Conservation (phyloP, 1,140 invertebrate species). For the Heliothis subflexa region DNA sequence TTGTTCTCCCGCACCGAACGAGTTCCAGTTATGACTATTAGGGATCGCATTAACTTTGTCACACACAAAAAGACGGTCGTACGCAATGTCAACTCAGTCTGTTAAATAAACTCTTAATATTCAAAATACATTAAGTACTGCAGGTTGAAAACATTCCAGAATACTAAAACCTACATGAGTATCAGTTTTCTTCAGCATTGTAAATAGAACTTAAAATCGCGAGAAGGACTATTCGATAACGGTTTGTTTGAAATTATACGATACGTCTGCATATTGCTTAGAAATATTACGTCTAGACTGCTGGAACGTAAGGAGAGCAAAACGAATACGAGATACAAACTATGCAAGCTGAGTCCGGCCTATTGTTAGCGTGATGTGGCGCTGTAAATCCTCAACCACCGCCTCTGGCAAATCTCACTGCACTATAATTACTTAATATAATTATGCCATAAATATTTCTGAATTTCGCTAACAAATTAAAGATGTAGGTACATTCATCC, state of each 20-base stretch:
- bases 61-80: neutral
- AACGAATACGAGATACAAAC: constrained; percentile 63
- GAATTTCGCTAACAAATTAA: constrained; percentile 54
- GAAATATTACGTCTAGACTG: constrained; percentile 83
- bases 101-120: constrained; percentile 1
- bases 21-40: constrained; percentile 66
- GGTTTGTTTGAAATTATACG: constrained; percentile 17
- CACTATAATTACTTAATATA: constrained; percentile 68
- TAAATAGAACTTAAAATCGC: neutral
- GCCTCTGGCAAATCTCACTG: constrained; percentile 60
- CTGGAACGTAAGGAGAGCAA: constrained; percentile 77
- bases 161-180: neutral
- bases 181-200: neutral
- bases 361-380: constrained; percentile 80
- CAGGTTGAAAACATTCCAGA: neutral
- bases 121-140: neutral
- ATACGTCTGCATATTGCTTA: constrained; percentile 64
- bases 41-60: constrained; percentile 46
- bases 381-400: constrained; percentile 71
- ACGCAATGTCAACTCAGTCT: constrained; percentile 2
- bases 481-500: constrained; percentile 49
- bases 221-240: constrained; percentile 11
- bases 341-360: constrained; percentile 64
- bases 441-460: constrained; percentile 69
- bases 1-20: constrained; percentile 59